Base-by-base conservation (phyloP, 2,113 vertebrate genomes). In the Willisornis vidua region DNA sequence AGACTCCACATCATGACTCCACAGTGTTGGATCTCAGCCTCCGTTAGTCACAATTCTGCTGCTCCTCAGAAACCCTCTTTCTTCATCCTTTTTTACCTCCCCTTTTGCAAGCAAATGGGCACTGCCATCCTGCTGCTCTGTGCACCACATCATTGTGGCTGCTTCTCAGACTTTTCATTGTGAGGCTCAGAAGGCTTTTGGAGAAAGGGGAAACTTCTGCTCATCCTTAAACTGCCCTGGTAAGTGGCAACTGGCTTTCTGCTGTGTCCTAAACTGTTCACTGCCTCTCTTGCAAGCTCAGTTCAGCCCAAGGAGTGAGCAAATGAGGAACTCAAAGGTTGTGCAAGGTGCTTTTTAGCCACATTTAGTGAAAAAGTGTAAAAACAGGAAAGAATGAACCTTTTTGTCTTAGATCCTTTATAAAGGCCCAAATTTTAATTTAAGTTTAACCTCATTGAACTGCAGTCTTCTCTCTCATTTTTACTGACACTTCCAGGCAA, bases 381-480 rank as follows among this genome's bases (percentile, higher is more conserved):
- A 87, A 89, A 68, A 0, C 31, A 39, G 28, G 59, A 66, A 62
- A 74, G 41, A 76, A 58, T 15, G 74, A 82, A 62, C 45, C 14
- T 45, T 90, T 66, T 43, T 85, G 37, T 79, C 71, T 90, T 66
- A 89, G 31, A 31, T 72, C 51, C 46, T 71, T 88, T 83, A 12
- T 63, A 83, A 83, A 45, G 24, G 54, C 41, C 24, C 37, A 76
- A 91, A 70, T 92, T 82, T 74, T 70, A 76, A 89, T 91, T 93
- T 77, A 85, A 63, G 37, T 82, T 92, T 90, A 91, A 85, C 46
- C 54, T 88, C 59, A 46, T 67, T 73, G 78, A 85, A 71, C 71
- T 0, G 1, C 2, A 1, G 26, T 85, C 18, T 14, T 79, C 68
- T 75, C n/a, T 92, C 55, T 93, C 58, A 9, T 79, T 95, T 96